Evolutionary conservation across 2,797 vertebrate species (phyloP).

Genomic region (Coregonus suidteri): DNA sequence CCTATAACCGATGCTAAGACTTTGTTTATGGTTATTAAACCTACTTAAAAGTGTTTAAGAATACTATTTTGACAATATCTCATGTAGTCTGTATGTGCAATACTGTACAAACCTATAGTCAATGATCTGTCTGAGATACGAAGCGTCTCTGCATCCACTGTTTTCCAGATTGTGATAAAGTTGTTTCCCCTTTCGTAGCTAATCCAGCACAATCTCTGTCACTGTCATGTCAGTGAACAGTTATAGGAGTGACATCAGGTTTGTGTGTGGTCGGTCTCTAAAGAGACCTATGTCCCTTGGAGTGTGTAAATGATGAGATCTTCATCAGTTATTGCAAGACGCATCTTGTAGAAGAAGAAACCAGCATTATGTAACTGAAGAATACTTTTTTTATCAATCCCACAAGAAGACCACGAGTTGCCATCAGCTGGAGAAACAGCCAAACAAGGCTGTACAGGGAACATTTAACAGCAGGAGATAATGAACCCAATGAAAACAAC

Average conservation of each 20-base stretch:
- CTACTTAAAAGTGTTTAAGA: background rate
- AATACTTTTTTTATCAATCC: constrained; percentile 29
- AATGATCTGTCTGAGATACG: background rate
- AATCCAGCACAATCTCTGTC: constrained; percentile 4
- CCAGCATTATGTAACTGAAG: constrained; percentile 29
- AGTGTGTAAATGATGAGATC: constrained; percentile 37
- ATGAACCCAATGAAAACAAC: background rate
- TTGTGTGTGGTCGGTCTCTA: constrained; percentile 21
- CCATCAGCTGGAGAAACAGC: constrained; percentile 20
- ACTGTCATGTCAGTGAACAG: constrained; percentile 28
- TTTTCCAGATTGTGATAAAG: constrained; percentile 6
- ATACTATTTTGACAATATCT: background rate
- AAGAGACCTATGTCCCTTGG: constrained; percentile 22
- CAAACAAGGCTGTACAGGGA: constrained; percentile 10
- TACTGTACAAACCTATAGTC: background rate
- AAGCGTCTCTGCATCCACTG: background rate
- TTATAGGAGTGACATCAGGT: constrained; percentile 16
- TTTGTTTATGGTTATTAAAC: background rate
- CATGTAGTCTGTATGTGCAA: background rate
- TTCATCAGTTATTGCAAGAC: constrained; percentile 50
- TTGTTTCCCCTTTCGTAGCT: constrained; percentile 3
- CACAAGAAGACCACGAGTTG: constrained; percentile 21
- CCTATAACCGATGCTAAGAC: background rate
- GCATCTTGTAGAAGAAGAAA: constrained; percentile 17
- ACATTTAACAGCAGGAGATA: background rate